Conservation (phyloP, 2,888 invertebrate genomes). For the Zygaena filipendulae region DNA sequence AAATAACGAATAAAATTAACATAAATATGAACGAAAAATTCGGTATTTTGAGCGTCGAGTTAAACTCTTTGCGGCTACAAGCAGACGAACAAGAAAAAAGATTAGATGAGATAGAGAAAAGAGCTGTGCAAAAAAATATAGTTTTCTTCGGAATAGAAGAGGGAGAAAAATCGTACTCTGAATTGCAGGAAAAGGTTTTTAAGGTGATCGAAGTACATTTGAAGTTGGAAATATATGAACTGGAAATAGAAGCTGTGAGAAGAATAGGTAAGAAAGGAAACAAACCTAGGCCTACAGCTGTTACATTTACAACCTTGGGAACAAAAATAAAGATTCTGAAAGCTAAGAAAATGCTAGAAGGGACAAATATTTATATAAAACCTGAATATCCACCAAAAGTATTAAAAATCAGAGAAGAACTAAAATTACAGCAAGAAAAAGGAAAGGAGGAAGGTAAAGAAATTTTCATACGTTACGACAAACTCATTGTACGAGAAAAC, state of each 20-base stretch:
- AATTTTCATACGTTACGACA: constrained; percentile 16
- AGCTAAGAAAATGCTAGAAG: constrained; percentile 8
- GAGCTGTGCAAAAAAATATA: constrained; percentile 6
- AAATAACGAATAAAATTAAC: neutral
- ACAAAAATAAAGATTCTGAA: constrained; percentile 12
- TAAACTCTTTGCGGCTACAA: neutral
- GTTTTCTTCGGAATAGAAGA: constrained; percentile 11
- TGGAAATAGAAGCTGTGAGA: constrained; percentile 12
- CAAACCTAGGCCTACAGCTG: constrained; percentile 6
- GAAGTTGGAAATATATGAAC: constrained; percentile 4
- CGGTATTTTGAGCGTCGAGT: neutral
- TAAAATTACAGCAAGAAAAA: constrained; percentile 14
- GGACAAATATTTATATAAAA: constrained; percentile 8
- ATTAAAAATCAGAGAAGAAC: constrained; percentile 15
- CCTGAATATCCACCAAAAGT: constrained; percentile 18
- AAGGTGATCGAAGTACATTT: constrained; percentile 6
- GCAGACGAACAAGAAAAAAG: neutral
- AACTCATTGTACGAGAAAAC: constrained; percentile 13
- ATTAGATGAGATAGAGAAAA: constrained; percentile 3
- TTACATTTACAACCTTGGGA: constrained; percentile 9
- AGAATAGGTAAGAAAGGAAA: constrained; percentile 10
- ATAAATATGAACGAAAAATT: neutral
- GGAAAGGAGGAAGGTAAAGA: constrained; percentile 16
- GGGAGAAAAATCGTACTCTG: constrained; percentile 5
- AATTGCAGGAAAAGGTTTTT: constrained; percentile 3